These are phyloP conservation scores for Stomatorhinus ivindoensis DNA, from an alignment of 2,113 vertebrate genomes.

Conservation along the genomic window DNA sequence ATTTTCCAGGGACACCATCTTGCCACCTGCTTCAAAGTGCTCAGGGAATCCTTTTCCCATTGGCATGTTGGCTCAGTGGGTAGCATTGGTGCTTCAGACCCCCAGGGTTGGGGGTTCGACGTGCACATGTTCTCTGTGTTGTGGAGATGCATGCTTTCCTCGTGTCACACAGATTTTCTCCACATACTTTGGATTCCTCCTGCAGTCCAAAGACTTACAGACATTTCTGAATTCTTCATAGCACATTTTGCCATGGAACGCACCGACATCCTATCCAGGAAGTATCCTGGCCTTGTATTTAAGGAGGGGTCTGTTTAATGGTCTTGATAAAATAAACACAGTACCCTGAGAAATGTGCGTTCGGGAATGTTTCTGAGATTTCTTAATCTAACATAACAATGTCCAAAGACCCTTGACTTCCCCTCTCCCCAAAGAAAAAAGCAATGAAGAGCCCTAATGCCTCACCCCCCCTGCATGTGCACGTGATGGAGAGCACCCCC, in stretches of 20 bases:
- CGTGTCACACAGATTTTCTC: neutral
- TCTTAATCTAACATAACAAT: neutral
- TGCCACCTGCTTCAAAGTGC: neutral
- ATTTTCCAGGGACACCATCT: neutral
- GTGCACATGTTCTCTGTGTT: neutral
- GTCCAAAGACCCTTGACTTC: neutral
- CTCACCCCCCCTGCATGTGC: conserved; percentile 82
- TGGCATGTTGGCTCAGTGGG: neutral
- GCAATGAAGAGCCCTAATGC: conserved; percentile 78
- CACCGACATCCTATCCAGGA: neutral
- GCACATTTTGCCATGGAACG: neutral
- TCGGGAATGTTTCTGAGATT: neutral
- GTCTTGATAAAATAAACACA: neutral
- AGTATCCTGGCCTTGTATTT: neutral
- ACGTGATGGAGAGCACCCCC: conserved; percentile 82
- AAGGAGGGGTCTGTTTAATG: neutral
- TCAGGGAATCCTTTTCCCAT: neutral
- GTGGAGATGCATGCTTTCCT: neutral
- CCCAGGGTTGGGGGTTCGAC: neutral
- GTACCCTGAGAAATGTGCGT: neutral
- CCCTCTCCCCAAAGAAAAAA: conserved; percentile 47
- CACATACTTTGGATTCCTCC: neutral
- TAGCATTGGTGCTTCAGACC: neutral
- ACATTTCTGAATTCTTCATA: neutral
- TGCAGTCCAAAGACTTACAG: neutral